Evolutionary conservation across 1,140 invertebrate species (phyloP).

Genomic region (Procambarus clarkii): DNA sequence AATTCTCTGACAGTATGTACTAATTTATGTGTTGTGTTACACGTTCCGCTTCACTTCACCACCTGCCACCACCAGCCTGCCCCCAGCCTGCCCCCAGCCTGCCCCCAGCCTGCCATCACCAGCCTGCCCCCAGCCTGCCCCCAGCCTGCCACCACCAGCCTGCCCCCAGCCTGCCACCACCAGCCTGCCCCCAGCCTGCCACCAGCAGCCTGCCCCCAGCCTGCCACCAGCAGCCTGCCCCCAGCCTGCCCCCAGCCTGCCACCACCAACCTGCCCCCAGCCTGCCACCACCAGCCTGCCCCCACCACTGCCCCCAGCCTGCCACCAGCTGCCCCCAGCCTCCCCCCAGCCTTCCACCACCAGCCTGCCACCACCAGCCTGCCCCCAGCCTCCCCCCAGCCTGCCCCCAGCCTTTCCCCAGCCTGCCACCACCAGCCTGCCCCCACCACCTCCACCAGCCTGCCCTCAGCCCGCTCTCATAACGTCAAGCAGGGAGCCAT

Average conservation of each 20-base stretch:
- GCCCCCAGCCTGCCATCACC: too few species aligned
- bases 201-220: too few species aligned
- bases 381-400: not conserved
- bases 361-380: not conserved
- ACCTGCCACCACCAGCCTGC: too few species aligned
- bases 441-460: not conserved
- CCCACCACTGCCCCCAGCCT: not conserved
- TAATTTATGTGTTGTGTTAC: too few species aligned
- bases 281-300: not conserved
- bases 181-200: too few species aligned
- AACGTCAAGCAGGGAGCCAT: slow-evolving; percentile 8
- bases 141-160: too few species aligned
- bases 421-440: not conserved
- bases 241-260: not conserved
- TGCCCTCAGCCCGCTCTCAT: not conserved
- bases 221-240: too few species aligned
- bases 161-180: too few species aligned
- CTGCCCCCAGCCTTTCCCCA: not conserved
- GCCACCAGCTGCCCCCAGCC: not conserved
- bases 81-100: too few species aligned
- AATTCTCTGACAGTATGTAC: too few species aligned
- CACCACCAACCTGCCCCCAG: not conserved
- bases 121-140: too few species aligned
- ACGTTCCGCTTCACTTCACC: too few species aligned
- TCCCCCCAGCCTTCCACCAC: not conserved